Base-by-base conservation (phyloP, 2,888 invertebrate genomes). In the Leptinotarsa peninsularis region DNA sequence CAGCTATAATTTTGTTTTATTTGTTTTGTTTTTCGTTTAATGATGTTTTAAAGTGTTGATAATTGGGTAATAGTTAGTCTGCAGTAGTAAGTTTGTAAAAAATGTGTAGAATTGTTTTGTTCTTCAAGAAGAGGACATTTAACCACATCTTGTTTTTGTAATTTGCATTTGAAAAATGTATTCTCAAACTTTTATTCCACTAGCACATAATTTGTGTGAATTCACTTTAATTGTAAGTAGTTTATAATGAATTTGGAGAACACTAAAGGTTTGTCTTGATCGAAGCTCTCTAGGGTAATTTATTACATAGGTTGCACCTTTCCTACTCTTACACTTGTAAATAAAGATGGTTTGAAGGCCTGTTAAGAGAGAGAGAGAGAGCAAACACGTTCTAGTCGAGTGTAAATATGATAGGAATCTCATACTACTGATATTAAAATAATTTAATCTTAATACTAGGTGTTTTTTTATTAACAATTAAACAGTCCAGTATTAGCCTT, bases 391-490 rank as follows among this genome's bases (percentile, higher is more conserved):
- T 87, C 87, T 87, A 87, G 87, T 87, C 87, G 85, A 84, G 83
- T 87, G 87, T 87, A 87, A 84, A 87, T 87, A 86, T 83, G 80
- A 82, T 86, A 84, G 84, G 82, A 84, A 83, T 84, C 84, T 83
- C 83, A 81, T 83, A 83, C 80, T 85, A 85, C 83, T 85, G 83
- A 85, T 84, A 84, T 85, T 86, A 85, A 85, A 85, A 84, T 86
- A 84, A 84, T 82, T 84, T 83, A 81, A 84, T 82, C 82, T 83
- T 85, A 83, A 84, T 85, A 85, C 82, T 86, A 83, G 83, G 84
- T 85, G 86, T 85, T 86, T 86, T 86, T 85, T 86, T 85, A 85
- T 84, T 85, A 85, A 84, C 82, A 82, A 85, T 85, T 85, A 85
- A 86, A 80, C 76, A 80, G 78, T 81, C 79, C 63, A 63, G 63